Conservation (phyloP, 2,888 invertebrate genomes). For the Schizaphis graminum region DNA sequence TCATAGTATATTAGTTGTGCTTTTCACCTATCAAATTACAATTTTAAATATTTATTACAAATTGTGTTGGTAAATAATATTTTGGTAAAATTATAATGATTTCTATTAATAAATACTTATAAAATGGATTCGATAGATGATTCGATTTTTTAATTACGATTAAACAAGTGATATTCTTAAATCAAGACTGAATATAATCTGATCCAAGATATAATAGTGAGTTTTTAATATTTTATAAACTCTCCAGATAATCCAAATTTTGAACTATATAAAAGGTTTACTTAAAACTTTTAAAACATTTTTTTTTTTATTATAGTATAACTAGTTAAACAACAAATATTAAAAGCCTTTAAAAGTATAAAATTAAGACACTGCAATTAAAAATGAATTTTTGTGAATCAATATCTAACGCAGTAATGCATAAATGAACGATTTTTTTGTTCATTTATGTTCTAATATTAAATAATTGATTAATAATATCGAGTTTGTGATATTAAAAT, state of each 20-base stretch:
- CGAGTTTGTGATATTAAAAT: neutral
- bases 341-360: neutral
- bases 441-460: neutral
- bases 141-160: neutral
- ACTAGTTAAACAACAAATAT: neutral
- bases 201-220: neutral
- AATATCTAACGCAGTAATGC: neutral
- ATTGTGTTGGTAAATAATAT: neutral
- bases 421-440: neutral
- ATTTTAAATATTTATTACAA: neutral
- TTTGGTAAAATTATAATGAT: neutral
- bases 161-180: neutral
- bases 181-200: neutral
- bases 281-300: neutral
- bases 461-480: neutral
- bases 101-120: neutral
- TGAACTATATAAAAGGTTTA: neutral
- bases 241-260: neutral
- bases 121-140: neutral
- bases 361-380: neutral
- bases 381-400: neutral
- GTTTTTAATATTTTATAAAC: neutral
- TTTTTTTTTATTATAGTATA: neutral
- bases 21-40: neutral
- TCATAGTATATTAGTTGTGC: neutral